Base-by-base conservation (phyloP, 2,797 vertebrate species). In the Adelosebastes latens region DNA sequence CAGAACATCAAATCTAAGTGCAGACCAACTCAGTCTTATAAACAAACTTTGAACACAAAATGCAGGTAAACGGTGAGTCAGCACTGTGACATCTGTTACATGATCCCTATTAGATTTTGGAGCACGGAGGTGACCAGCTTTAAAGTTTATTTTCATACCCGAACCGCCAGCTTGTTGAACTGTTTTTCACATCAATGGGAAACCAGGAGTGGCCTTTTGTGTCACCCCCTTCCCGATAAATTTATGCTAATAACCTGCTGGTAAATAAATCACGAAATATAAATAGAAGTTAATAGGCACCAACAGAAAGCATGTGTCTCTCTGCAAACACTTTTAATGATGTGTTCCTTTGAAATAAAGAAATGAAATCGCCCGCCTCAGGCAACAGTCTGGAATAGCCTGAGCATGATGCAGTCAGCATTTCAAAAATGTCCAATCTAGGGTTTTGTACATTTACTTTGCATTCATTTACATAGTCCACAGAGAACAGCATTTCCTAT, bases 221-320 rank as follows among this genome's bases (percentile, higher is more conserved):
- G 82, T 87, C 81, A 80, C 36, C 73, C 73, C 20, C 49, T 71
- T 64, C 77, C 70, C 69, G 60, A 90, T 90, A 77, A 46, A 86
- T 86, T 31, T 68, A 91, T 90, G 83, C 69, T 80, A 88, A 92
- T 88, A 85, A 72, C 72, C 53, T 59, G 65, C 82, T 81, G 58
- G 84, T 91, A 91, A 93, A 93, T 94, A 94, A 88, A 92, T 92
- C 80, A 91, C 81, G 36, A 92, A 92, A 91, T 85, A 80, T 91
- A 91, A 92, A 93, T 85, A 89, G 75, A 89, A 91, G 77, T 91
- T 87, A 90, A 92, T 87, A 72, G 84, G 84, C 74, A 87, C 56
- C 77, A 89, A 72, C 81, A 82, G 65, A 91, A 94, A 87, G 75
- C 81, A 83, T 85, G 82, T 82, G 85, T 92, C 81, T 83, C 73